Base-by-base conservation (phyloP, 2,888 invertebrate species). In the Drosophila acutilabella region DNA sequence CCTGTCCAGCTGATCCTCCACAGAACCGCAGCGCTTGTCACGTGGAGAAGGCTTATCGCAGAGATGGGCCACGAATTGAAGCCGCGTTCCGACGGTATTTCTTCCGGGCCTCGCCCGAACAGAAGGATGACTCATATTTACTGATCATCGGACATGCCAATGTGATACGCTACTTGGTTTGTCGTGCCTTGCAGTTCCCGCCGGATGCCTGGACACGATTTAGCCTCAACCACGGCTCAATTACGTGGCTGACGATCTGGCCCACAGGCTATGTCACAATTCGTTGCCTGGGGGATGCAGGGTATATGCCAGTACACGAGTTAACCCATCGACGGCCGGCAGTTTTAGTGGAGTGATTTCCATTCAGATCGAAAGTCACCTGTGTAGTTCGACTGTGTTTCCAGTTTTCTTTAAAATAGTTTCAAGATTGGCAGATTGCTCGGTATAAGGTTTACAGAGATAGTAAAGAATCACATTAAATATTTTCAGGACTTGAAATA, bases 181-280 rank as follows among this genome's bases (percentile, higher is more conserved):
- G 97, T 94, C 95, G 99, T 90, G 98, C 98, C 0, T 93, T 99
- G 52, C 99, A 99, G 92, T 96, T 99, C 89, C 98, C 99, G 0
- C 97, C 98, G 0, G 99, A 99, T 92, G 99, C 96, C 8, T 99
- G 99, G 99, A 93, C 99, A 5, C 94, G 99, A 59, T 95, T 99
- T 87, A 96, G 96, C 3, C 93, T 99, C 36, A 96, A 97, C 92
- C 97, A 99, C 92, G 97, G 96, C 40, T 98, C 98, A 71, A 96
- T 99, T 68, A 99, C 99, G 0, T 97, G 97, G 96, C 89, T 99
- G 1, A 95, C 95, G 0, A 96, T 99, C 75, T 93, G 95, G 58
- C 97, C 98, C 0, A 95, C 94, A 88, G 99, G 99, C 0, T 94
- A 96, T 81, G 98, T 99, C 10, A 94, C 95, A 0, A 93, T 99